These are phyloP conservation scores for Eupristina koningsbergeri DNA, from an alignment of 1,140 invertebrate genomes.

Conservation along the genomic window DNA sequence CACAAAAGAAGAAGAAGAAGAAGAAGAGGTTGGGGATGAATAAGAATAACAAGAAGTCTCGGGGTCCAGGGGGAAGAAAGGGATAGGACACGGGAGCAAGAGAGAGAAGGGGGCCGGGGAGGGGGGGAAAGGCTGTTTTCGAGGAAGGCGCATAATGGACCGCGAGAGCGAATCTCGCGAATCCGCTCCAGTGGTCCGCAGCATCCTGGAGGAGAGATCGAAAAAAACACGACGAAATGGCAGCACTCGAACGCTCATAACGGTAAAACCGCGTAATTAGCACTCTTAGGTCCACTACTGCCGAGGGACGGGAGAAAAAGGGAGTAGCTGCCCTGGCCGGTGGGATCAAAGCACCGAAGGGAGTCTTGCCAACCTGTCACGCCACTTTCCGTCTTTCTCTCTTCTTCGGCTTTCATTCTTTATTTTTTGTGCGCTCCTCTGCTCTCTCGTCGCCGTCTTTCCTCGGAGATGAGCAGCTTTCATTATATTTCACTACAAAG, in stretches of 20 bases:
- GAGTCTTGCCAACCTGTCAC: constrained; percentile 47
- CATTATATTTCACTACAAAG: constrained; percentile 46
- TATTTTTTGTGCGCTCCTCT: neutral
- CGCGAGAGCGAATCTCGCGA: constrained; percentile 28
- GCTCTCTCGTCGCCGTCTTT: neutral
- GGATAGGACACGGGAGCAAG: too few species aligned
- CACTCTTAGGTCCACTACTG: constrained; percentile 43
- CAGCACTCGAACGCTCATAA: constrained; percentile 12
- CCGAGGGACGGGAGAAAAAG: constrained; percentile 26
- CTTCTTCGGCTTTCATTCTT: neutral
- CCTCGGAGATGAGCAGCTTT: constrained; percentile 38
- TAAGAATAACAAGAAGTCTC: neutral
- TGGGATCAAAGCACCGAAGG: constrained; percentile 48
- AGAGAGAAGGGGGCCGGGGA: neutral
- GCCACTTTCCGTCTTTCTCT: constrained; percentile 28
- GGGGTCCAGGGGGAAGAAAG: neutral
- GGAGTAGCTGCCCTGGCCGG: constrained; percentile 34
- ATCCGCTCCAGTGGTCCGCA: neutral
- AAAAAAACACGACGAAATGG: neutral
- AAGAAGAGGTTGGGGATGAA: neutral
- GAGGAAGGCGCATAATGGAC: constrained; percentile 29
- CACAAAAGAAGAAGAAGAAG: constrained; percentile 29
- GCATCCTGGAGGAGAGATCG: neutral
- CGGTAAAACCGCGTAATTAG: constrained; percentile 50
- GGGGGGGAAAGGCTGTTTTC: constrained; percentile 18